These are phyloP conservation scores for Aleadryas rufinucha DNA, from an alignment of 2,113 vertebrate genomes.

Conservation along the genomic window DNA sequence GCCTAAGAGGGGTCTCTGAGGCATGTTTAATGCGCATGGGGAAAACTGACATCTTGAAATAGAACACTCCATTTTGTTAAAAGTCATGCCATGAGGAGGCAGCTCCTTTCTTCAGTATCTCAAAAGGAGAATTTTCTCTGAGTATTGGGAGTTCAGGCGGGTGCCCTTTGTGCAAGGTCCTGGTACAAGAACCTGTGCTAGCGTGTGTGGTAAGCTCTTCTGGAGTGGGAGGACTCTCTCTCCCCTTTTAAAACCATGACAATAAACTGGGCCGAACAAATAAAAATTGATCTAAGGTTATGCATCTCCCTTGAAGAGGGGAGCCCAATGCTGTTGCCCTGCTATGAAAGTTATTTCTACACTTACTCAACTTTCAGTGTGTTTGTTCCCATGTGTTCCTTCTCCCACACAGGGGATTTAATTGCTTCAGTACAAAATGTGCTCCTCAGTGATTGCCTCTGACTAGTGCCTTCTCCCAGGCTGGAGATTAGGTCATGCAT, in stretches of 20 bases:
- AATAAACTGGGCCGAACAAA: not conserved
- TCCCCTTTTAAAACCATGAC: not conserved
- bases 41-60: not conserved
- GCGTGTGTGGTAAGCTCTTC: not conserved
- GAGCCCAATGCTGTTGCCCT: not conserved
- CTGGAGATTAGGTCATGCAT: not conserved
- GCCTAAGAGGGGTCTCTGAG: not conserved
- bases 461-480: not conserved
- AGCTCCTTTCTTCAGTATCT: not conserved
- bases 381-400: not conserved
- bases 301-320: not conserved
- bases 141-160: not conserved
- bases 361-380: accelerated
- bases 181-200: not conserved
- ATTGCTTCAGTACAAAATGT: not conserved
- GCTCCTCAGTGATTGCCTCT: not conserved
- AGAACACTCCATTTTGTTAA: not conserved
- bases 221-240: not conserved
- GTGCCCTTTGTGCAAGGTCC: not conserved
- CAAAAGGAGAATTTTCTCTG: not conserved
- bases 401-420: not conserved
- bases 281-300: not conserved
- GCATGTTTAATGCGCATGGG: not conserved
- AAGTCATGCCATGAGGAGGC: not conserved
- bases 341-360: not conserved